Conservation (phyloP, 2,113 vertebrate genomes). For the Peromyscus maniculatus region DNA sequence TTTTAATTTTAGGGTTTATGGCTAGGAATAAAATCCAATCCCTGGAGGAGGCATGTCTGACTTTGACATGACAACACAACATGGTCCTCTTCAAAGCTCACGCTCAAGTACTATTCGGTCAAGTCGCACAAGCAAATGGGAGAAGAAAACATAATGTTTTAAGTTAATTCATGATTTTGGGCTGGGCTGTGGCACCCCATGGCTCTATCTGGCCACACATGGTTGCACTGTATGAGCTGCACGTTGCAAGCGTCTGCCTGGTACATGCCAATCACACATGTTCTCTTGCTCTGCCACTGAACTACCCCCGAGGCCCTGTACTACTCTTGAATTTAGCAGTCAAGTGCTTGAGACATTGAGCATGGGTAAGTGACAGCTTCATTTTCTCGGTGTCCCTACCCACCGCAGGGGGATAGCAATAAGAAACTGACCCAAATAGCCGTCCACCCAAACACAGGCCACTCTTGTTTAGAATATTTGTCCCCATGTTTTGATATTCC, state of each 20-base stretch:
- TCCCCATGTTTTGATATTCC: neutral
- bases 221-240: too few species aligned
- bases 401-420: neutral
- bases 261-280: neutral
- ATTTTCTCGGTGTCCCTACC: neutral
- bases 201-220: neutral
- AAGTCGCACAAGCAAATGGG: neutral
- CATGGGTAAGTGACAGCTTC: neutral
- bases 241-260: neutral
- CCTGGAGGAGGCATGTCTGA: neutral
- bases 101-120: too few species aligned
- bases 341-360: neutral
- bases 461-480: neutral
- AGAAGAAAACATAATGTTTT: neutral
- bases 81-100: neutral
- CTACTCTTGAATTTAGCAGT: neutral
- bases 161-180: neutral
- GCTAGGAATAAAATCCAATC: neutral
- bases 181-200: neutral
- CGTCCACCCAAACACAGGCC: neutral
- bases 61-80: neutral
- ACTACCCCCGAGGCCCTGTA: neutral
- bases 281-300: neutral
- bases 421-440: neutral
- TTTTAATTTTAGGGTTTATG: neutral